phyloP scores from a whole-genome alignment of 1,140 invertebrate genomes.

The Paralvinella palmiformis region DNA sequence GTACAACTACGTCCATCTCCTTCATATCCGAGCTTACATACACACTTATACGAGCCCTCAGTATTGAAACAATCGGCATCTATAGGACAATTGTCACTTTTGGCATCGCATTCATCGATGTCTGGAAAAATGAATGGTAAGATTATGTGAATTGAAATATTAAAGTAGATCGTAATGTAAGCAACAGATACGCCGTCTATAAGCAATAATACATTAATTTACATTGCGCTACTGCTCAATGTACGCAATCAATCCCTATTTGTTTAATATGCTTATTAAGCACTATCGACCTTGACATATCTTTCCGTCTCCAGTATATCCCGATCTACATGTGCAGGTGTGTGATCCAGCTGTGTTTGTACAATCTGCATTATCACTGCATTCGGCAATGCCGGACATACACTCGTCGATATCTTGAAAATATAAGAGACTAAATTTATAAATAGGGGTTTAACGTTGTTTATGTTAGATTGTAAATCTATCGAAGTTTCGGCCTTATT shows the following conservation, averaged over 20 bases:
- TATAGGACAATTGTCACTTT: neutral
- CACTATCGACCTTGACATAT: slow-evolving; percentile 4
- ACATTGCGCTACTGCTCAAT: no score
- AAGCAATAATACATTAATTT: no score
- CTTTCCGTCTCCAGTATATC: slow-evolving; percentile 17
- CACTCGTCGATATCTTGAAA: slow-evolving; percentile 60
- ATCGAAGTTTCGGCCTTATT: no score
- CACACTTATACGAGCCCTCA: slow-evolving; percentile 2
- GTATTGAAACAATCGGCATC: slow-evolving; percentile 2
- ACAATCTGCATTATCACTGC: slow-evolving; percentile 56
- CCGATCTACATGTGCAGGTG: slow-evolving; percentile 20
- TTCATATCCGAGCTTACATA: slow-evolving; percentile 6
- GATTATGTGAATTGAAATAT: no score
- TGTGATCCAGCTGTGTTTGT: slow-evolving; percentile 19
- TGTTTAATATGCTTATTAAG: no score
- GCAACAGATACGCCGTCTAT: no score
- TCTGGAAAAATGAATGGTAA: slow-evolving; percentile 5
- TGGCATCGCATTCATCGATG: slow-evolving; percentile 6
- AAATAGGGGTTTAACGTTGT: no score
- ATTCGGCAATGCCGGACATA: slow-evolving; percentile 24
- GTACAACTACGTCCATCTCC: neutral
- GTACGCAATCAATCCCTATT: no score
- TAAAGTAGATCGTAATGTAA: no score
- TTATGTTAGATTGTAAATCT: no score
- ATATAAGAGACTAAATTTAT: no score